Percentiles rank a stretch among this genome's conserved stretches.
phyloP scores from a whole-genome alignment of 2,888 invertebrate genomes.

The Leucania comma region DNA sequence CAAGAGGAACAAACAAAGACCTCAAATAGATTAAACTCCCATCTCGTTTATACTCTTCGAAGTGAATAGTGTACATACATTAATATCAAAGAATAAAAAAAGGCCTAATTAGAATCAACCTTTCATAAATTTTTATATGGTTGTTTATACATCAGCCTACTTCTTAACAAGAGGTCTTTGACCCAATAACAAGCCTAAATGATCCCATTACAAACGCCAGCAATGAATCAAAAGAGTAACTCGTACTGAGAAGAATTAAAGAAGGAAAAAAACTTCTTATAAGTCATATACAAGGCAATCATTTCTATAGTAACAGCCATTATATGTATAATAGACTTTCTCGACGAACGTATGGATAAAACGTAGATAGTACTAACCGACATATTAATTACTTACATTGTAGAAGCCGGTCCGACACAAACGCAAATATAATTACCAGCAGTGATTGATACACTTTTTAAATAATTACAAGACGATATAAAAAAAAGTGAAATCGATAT shows the following conservation, averaged over 20 bases:
- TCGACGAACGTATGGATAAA: slow-evolving; percentile 65
- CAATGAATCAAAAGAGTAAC: slow-evolving; percentile 51
- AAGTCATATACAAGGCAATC: slow-evolving; percentile 69
- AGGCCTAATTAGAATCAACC: slow-evolving; percentile 43
- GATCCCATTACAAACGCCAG: slow-evolving; percentile 41
- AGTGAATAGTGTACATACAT: slow-evolving; percentile 26
- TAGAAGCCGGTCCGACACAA: slow-evolving; percentile 44
- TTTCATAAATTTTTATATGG: slow-evolving; percentile 30
- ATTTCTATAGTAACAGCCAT: slow-evolving; percentile 63
- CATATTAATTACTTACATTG: slow-evolving; percentile 71
- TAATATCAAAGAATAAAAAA: slow-evolving; percentile 28
- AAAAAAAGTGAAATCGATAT: slow-evolving; percentile 64
- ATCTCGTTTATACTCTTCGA: slow-evolving; percentile 6
- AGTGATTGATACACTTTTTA: slow-evolving; percentile 61
- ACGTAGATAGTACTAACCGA: slow-evolving; percentile 56
- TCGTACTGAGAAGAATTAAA: slow-evolving; percentile 11
- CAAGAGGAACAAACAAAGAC: slow-evolving; percentile 4
- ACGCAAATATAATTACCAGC: slow-evolving; percentile 62
- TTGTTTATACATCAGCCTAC: slow-evolving; percentile 25
- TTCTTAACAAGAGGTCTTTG: slow-evolving; percentile 50
- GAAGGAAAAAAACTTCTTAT: slow-evolving; percentile 27
- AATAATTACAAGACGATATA: slow-evolving; percentile 56
- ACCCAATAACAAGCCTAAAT: slow-evolving; percentile 52
- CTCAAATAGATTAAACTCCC: slow-evolving; percentile 22
- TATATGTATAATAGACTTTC: slow-evolving; percentile 77